Conservation (phyloP, 2,888 invertebrate genomes). For the Ceramica pisi region DNA sequence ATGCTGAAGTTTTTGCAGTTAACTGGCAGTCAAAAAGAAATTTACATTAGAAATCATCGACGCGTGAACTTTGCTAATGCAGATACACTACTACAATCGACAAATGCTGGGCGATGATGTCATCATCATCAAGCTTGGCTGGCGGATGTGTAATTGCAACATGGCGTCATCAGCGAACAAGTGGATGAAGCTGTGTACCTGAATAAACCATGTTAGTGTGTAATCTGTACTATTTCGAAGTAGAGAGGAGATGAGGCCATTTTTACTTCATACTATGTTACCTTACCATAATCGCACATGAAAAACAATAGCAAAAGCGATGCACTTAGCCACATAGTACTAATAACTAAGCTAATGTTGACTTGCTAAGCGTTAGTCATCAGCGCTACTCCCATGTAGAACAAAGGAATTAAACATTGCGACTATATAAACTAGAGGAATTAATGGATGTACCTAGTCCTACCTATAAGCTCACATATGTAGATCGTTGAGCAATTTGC, state of each 20-base stretch:
- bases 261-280: neutral
- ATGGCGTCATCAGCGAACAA: constrained; percentile 53
- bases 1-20: constrained; percentile 6
- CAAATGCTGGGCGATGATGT: constrained; percentile 39
- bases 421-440: constrained; percentile 53
- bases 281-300: constrained; percentile 3
- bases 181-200: constrained; percentile 39
- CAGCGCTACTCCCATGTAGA: constrained; percentile 58
- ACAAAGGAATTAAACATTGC: constrained; percentile 69
- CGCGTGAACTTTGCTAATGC: constrained; percentile 16
- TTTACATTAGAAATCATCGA: constrained; percentile 33
- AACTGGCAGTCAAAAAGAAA: neutral
- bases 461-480: constrained; percentile 16
- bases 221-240: neutral
- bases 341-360: constrained; percentile 52
- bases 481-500: constrained; percentile 17
- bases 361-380: constrained; percentile 61
- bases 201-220: constrained; percentile 24
- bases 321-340: constrained; percentile 3
- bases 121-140: constrained; percentile 54
- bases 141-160: constrained; percentile 58
- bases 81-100: constrained; percentile 23
- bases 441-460: constrained; percentile 27
- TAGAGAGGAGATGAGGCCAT: neutral
- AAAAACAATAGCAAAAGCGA: constrained; percentile 51